phyloP scores from a whole-genome alignment of 1,140 invertebrate species.

The Scaptomyza pallida region DNA sequence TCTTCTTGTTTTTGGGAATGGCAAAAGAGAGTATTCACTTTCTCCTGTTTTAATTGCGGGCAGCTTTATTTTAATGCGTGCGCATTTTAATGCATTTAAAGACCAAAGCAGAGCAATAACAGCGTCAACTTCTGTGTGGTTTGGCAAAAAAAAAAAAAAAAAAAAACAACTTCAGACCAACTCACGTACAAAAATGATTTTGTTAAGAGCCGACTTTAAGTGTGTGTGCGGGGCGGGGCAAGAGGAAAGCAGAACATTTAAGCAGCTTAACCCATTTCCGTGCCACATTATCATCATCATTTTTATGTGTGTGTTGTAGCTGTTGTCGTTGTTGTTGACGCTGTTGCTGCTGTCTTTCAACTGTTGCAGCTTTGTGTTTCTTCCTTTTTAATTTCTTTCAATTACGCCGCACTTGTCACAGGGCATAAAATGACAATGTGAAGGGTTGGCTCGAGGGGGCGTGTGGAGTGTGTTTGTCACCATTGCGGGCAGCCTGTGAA shows the following conservation, averaged over 20 bases:
- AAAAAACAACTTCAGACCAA: slow-evolving; percentile 36
- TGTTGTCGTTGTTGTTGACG: slow-evolving; percentile 19
- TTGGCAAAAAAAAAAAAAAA: slow-evolving; percentile 52
- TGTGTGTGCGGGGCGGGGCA: background rate
- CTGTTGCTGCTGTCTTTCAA: slow-evolving; percentile 34
- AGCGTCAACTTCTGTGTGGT: slow-evolving; percentile 27
- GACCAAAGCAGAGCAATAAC: slow-evolving; percentile 23
- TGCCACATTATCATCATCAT: slow-evolving; percentile 71
- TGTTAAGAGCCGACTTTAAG: slow-evolving; percentile 21
- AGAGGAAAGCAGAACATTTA: slow-evolving; percentile 64
- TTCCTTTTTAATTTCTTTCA: slow-evolving; percentile 78
- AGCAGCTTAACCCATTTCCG: slow-evolving; percentile 81
- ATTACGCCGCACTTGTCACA: slow-evolving; percentile 77
- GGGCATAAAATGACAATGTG: slow-evolving; percentile 9
- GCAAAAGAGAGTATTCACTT: slow-evolving; percentile 64
- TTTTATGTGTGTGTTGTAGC: slow-evolving; percentile 25
- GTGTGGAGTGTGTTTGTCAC: background rate
- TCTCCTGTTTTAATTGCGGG: slow-evolving; percentile 76
- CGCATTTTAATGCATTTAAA: slow-evolving; percentile 67
- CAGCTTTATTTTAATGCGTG: slow-evolving; percentile 68
- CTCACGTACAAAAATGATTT: slow-evolving; percentile 62
- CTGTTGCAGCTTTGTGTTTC: slow-evolving; percentile 45
- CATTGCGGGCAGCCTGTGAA: slow-evolving; percentile 29
- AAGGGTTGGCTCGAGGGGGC: background rate
- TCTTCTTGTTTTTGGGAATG: slow-evolving; percentile 18